phyloP scores from a whole-genome alignment of 2,797 vertebrate genomes.

The Brotula barbata region DNA sequence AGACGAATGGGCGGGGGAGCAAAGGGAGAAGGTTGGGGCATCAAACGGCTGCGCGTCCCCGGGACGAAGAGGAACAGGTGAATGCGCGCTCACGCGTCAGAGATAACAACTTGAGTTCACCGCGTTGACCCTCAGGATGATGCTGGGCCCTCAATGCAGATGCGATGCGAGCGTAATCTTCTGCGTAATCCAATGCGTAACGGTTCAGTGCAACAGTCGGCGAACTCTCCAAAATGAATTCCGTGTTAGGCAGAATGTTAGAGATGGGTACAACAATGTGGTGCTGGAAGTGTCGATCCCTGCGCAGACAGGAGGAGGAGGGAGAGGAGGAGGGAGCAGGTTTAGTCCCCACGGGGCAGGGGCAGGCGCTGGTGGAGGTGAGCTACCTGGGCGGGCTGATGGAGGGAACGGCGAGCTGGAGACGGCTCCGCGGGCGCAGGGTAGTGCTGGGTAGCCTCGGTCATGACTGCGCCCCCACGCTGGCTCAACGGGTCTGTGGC shows the following conservation, averaged over 20 bases:
- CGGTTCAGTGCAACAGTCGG: conserved; percentile 38
- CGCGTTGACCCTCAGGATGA: conserved; percentile 55
- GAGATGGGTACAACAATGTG: conserved; percentile 1
- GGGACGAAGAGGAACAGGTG: conserved; percentile 77
- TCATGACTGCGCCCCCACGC: conserved; percentile 77
- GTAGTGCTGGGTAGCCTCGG: conserved; percentile 62
- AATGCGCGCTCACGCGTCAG: conserved; percentile 74
- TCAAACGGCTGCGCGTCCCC: conserved; percentile 69
- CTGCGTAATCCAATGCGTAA: conserved; percentile 69
- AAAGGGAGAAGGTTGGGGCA: conserved; percentile 58
- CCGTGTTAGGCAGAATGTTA: conserved; percentile 15
- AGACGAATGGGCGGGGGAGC: conserved; percentile 62
- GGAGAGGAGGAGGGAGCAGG: conserved; percentile 27
- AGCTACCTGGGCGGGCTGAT: conserved; percentile 69
- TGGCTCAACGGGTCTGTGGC: conserved; percentile 61
- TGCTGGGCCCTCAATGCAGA: conserved; percentile 39
- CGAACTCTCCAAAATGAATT: conserved; percentile 11
- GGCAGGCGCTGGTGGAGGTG: conserved; percentile 62
- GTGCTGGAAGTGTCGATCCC: conserved; percentile 26
- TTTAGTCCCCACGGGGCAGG: conserved; percentile 65
- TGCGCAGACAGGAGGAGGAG: conserved; percentile 27
- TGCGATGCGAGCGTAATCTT: conserved; percentile 55
- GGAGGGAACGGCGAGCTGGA: conserved; percentile 63
- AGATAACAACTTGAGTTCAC: conserved; percentile 56
- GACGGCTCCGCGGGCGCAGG: conserved; percentile 72